These are phyloP conservation scores for Eurytemora carolleeae DNA, from an alignment of 1,140 invertebrate species.

Conservation along the genomic window DNA sequence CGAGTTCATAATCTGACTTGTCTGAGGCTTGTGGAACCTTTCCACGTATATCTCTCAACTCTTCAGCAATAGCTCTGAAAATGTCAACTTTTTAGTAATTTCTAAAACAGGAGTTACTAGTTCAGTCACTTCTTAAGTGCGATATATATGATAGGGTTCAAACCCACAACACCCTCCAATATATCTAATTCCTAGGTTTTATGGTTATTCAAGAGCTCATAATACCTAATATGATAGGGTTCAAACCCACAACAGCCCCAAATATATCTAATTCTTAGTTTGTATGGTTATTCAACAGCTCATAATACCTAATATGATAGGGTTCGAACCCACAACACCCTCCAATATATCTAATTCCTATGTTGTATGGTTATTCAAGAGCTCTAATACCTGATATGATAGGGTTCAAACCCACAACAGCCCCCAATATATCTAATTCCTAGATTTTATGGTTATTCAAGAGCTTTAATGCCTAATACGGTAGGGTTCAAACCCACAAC, in stretches of 20 bases:
- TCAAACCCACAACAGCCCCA: conserved; percentile 28
- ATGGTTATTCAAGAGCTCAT: not conserved
- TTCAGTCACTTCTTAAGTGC: not conserved
- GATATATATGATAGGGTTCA: not conserved
- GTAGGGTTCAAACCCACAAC: conserved; percentile 28
- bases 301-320: conserved; percentile 25
- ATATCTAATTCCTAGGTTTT: not conserved
- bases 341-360: conserved; percentile 28
- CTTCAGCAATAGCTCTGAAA: not conserved
- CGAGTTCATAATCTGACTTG: not conserved
- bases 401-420: conserved; percentile 26
- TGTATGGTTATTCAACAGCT: not conserved
- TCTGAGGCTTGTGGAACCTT: not conserved
- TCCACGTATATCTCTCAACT: not conserved
- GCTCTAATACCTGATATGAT: conserved; percentile 24
- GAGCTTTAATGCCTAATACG: conserved; percentile 26
- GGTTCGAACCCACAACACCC: conserved; percentile 28
- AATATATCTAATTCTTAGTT: conserved; percentile 22
- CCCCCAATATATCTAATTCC: conserved; percentile 26
- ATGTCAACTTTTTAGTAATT: not conserved
- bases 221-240: conserved; percentile 26
- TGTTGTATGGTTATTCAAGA: conserved; percentile 25
- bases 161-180: too few relatives aligned
- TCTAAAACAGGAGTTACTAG: not conserved
- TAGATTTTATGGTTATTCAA: conserved; percentile 25